phyloP scores from a whole-genome alignment of 2,113 vertebrate species.

The Gracilinanus agilis region DNA sequence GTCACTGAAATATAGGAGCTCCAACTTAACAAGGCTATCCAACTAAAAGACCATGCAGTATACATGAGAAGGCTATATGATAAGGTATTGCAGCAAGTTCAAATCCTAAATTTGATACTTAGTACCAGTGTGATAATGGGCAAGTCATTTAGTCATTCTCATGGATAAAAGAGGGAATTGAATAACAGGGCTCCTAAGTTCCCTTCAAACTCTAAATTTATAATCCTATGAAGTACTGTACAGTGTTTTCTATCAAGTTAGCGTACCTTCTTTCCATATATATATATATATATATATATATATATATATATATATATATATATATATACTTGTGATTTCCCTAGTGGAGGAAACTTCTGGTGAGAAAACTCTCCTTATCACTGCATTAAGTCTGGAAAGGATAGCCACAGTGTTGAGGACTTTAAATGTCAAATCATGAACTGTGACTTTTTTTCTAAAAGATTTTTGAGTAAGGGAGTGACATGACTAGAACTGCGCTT shows the following conservation, averaged over 20 bases:
- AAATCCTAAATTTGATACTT: neutral
- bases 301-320: no score
- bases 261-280: neutral
- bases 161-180: neutral
- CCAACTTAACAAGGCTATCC: neutral
- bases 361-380: neutral
- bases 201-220: neutral
- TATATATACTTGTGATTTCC: neutral
- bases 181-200: neutral
- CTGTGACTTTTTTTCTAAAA: neutral
- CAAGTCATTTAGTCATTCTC: neutral
- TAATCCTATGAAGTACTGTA: neutral
- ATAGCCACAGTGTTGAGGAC: neutral
- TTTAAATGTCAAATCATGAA: neutral
- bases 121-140: neutral
- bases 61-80: neutral
- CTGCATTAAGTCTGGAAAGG: neutral
- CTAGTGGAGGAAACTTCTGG: neutral
- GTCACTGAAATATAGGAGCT: neutral
- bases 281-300: no score
- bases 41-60: no score
- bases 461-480: neutral
- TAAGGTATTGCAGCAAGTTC: neutral
- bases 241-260: neutral
- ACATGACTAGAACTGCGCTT: neutral